phyloP scores from a whole-genome alignment of 2,113 vertebrate genomes.

The Pseudonaja textilis region DNA sequence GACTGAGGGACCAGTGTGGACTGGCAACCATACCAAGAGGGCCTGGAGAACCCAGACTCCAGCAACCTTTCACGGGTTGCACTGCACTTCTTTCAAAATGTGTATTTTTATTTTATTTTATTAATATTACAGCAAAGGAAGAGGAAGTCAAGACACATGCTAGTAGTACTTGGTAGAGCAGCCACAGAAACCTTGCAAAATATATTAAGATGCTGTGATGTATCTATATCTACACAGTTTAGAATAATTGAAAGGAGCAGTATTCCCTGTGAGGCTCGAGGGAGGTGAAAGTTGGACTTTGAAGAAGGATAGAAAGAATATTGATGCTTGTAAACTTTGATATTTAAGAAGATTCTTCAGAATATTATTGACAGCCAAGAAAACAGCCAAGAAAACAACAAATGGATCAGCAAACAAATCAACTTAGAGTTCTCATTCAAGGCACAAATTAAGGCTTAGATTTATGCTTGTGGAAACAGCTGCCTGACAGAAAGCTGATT shows the following conservation, averaged over 20 bases:
- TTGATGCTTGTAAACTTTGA: neutral
- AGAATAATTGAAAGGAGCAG: neutral
- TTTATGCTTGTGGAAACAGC: neutral
- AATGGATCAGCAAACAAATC: neutral
- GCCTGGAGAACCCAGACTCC: too few species aligned
- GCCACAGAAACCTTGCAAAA: neutral
- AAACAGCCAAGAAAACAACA: neutral
- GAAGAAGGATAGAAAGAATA: neutral
- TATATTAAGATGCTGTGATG: neutral
- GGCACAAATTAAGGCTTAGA: neutral
- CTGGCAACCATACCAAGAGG: too few species aligned
- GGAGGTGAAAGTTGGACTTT: neutral
- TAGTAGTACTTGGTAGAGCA: neutral
- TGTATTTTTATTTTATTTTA: neutral
- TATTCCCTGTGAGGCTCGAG: neutral
- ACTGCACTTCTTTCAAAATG: neutral
- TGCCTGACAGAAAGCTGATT: neutral
- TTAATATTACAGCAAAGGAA: neutral
- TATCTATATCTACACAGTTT: neutral
- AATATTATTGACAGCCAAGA: neutral
- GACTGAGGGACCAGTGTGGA: too few species aligned
- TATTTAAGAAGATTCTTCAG: neutral
- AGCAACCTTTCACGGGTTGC: too few species aligned
- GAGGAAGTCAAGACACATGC: neutral
- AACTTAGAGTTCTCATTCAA: neutral